phyloP scores from a whole-genome alignment of 2,113 vertebrate species.

The Platysteira castanea region DNA sequence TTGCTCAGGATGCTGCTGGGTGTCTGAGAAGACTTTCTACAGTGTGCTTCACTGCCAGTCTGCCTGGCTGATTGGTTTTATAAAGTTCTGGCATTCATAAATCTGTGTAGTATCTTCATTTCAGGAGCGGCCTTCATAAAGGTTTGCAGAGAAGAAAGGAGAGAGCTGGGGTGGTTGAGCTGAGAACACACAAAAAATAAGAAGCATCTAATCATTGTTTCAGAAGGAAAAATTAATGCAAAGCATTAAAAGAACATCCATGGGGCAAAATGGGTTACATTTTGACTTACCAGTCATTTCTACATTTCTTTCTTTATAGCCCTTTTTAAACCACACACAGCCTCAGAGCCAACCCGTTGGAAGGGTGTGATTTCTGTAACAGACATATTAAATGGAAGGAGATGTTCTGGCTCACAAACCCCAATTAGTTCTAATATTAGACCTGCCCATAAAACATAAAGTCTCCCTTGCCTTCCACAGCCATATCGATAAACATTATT shows the following conservation, averaged over 20 bases:
- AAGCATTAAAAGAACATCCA: not conserved
- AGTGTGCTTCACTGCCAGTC: not conserved
- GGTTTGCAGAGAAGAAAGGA: not conserved
- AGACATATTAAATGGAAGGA: conserved; percentile 19
- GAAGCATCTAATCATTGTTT: not conserved
- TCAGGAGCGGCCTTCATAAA: not conserved
- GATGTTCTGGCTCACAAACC: conserved; percentile 29
- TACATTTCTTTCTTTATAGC: not conserved
- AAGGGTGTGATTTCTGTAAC: not conserved
- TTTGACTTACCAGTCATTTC: not conserved
- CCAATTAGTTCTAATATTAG: conserved; percentile 56
- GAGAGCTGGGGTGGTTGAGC: not conserved
- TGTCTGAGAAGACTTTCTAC: not conserved
- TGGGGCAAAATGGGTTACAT: not conserved
- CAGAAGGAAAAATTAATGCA: not conserved
- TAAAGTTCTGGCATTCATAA: not conserved
- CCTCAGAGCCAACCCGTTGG: not conserved
- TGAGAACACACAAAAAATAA: not conserved
- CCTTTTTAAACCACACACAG: not conserved
- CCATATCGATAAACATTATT: conserved; percentile 49
- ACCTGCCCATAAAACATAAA: conserved; percentile 16
- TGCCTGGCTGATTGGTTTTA: not conserved
- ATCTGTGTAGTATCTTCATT: not conserved
- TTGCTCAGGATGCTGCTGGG: not conserved
- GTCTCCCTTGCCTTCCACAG: conserved; percentile 26